Percentiles rank a stretch among this genome's conserved stretches.
Conservation (phyloP, 2,797 vertebrate species). For the Manis crassicaudata region DNA sequence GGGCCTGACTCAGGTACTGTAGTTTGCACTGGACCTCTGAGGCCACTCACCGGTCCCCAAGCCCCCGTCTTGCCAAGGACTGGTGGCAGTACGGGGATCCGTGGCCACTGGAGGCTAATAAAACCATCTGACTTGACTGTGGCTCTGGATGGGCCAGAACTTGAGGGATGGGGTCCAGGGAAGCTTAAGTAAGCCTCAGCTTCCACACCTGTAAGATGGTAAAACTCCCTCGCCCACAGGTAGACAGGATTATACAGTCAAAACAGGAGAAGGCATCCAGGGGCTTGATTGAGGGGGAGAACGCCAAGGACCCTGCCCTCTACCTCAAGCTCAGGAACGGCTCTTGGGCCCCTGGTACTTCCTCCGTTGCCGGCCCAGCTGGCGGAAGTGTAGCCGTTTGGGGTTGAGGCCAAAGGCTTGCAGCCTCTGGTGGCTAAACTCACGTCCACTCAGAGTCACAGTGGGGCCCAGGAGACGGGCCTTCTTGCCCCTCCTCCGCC, state of each 20-base stretch:
- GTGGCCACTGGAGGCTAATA: conserved; percentile 51
- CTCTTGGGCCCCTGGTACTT: conserved; percentile 77
- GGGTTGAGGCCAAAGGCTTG: conserved; percentile 94
- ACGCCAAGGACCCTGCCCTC: not conserved
- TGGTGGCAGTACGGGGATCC: conserved; percentile 53
- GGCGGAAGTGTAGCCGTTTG: conserved; percentile 90
- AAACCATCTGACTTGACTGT: conserved; percentile 52
- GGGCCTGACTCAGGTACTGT: conserved; percentile 72
- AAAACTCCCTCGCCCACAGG: not conserved
- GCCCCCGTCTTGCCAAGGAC: not conserved
- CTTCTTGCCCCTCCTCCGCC: conserved; percentile 36
- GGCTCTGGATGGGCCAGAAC: not conserved
- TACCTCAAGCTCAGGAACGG: not conserved
- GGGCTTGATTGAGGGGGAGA: not conserved
- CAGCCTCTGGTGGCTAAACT: conserved; percentile 92
- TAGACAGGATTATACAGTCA: rapidly evolving
- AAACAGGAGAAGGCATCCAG: not conserved
- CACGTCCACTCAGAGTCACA: conserved; percentile 87
- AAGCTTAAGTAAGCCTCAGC: not conserved
- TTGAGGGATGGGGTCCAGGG: not conserved
- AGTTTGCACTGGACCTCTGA: conserved; percentile 68
- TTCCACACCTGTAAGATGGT: not conserved
- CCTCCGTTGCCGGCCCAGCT: conserved; percentile 85
- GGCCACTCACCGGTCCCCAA: not conserved
- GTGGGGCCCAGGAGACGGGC: conserved; percentile 72